These are phyloP conservation scores for Drosophila cardini DNA, from an alignment of 1,140 invertebrate species.

Conservation along the genomic window DNA sequence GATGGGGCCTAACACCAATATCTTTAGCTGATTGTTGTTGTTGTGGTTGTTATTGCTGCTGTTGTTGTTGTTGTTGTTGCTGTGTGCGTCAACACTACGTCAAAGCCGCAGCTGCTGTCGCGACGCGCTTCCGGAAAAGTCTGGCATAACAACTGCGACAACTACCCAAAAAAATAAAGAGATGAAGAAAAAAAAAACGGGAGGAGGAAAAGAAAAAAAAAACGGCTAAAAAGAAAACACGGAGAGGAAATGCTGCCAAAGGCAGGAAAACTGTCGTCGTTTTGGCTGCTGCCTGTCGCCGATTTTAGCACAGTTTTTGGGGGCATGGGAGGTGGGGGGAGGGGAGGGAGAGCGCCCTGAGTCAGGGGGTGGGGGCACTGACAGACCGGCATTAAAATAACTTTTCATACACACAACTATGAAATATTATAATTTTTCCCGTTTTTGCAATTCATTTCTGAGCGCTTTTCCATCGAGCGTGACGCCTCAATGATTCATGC, in stretches of 20 bases:
- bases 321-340: neutral
- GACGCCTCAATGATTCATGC: constrained; percentile 82
- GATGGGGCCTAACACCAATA: constrained; percentile 36
- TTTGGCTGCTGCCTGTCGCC: constrained; percentile 66
- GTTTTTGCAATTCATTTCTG: constrained; percentile 64
- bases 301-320: constrained; percentile 54
- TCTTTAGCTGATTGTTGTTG: constrained; percentile 1
- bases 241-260: constrained; percentile 73
- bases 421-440: constrained; percentile 64
- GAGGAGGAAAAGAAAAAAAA: constrained; percentile 14
- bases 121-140: constrained; percentile 81
- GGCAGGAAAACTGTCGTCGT: constrained; percentile 75
- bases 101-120: constrained; percentile 76
- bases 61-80: constrained; percentile 19
- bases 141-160: constrained; percentile 66
- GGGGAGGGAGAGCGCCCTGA: no score
- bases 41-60: constrained; percentile 15
- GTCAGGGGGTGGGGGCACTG: no score
- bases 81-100: constrained; percentile 74
- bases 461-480: constrained; percentile 77
- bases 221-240: constrained; percentile 28
- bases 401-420: constrained; percentile 63
- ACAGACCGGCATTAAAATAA: constrained; percentile 70
- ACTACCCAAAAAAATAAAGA: constrained; percentile 38
- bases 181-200: constrained; percentile 23